Base-by-base conservation (phyloP, 1,140 invertebrate species). In the Drosophila fuyamai region DNA sequence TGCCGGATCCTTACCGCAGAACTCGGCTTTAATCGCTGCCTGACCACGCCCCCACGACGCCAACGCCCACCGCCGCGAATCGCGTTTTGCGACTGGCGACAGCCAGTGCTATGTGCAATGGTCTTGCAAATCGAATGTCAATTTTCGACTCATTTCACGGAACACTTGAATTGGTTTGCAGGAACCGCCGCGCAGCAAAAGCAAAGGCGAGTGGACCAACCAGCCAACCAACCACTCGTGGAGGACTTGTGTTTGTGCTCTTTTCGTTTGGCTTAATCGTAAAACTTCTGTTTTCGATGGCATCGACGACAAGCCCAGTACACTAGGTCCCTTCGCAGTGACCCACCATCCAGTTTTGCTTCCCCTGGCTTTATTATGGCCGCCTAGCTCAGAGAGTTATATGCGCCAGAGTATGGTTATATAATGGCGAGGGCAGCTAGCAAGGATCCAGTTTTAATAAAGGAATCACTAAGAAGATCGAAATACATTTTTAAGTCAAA, bases 61-160 rank as follows among this genome's bases (percentile, higher is more conserved):
- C 32, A 12, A 32, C 27, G 10, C 51, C 23, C 18, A 56, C 43
- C 16, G n/a, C 27, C 58, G 35, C 57, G n/a, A 65, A n/a, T 10
- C 36, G 50, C 35, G 44, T 36, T 9, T 23, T 6, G 29, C 40
- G 32, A 44, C 35, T 55, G 35, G 65, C 67, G 51, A 71, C 66
- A 23, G 43, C 7, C 50, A 27, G 47, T 48, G 66, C 72, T 41
- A 35, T 89, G 89, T 89, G 84, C 89, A 91, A 82, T 91, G 78
- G 89, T 89, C 89, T 84, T 67, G 81, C 82, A 91, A 91, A 91
- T 91, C 85, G 89, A 91, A 91, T 91, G 89, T 80, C 89, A 86
- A 91, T 91, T 91, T 83, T 85, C 81, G 81, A 91, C 76, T 91
- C 84, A 91, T 91, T 91, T 91, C 90, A 91, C 89, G 89, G 83